These are phyloP conservation scores for Tetranychus piercei DNA, from an alignment of 2,888 invertebrate genomes.

Conservation along the genomic window DNA sequence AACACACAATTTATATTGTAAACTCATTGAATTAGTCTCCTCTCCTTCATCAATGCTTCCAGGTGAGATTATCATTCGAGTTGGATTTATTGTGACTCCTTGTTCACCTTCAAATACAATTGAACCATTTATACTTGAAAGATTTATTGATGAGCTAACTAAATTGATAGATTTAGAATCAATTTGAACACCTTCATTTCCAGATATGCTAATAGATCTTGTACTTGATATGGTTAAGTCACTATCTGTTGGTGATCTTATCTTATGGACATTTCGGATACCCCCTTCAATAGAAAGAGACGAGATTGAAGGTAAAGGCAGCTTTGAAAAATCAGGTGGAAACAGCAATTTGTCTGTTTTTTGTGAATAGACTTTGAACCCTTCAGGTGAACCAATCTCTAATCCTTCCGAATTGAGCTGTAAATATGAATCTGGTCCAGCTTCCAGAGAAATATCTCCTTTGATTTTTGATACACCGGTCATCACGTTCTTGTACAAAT, in stretches of 20 bases:
- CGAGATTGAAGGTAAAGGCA: slow-evolving; percentile 16
- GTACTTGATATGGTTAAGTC: slow-evolving; percentile 14
- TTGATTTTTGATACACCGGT: slow-evolving; percentile 13
- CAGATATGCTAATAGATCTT: slow-evolving; percentile 15
- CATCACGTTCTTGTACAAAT: slow-evolving; percentile 16
- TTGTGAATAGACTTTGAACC: slow-evolving; percentile 17
- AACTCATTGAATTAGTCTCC: neutral
- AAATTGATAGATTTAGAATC: slow-evolving; percentile 17
- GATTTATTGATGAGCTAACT: slow-evolving; percentile 5
- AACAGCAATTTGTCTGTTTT: slow-evolving; percentile 16
- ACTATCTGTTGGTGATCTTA: slow-evolving; percentile 20
- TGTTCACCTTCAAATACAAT: slow-evolving; percentile 18
- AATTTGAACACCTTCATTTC: slow-evolving; percentile 19
- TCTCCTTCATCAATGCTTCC: neutral
- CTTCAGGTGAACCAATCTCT: slow-evolving; percentile 14
- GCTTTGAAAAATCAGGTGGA: slow-evolving; percentile 18
- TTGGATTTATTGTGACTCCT: slow-evolving; percentile 17
- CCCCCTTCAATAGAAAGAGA: slow-evolving; percentile 16
- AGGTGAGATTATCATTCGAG: neutral
- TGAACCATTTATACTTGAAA: slow-evolving; percentile 16
- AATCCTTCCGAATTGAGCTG: slow-evolving; percentile 16
- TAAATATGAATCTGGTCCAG: slow-evolving; percentile 14
- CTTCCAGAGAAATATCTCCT: slow-evolving; percentile 16
- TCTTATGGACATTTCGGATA: slow-evolving; percentile 19
- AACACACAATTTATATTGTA: slow-evolving; percentile 20